Percentiles rank a stretch among this genome's conserved stretches.
These are phyloP conservation scores for Altica lythri DNA, from an alignment of 2,888 invertebrate genomes.

Conservation along the genomic window DNA sequence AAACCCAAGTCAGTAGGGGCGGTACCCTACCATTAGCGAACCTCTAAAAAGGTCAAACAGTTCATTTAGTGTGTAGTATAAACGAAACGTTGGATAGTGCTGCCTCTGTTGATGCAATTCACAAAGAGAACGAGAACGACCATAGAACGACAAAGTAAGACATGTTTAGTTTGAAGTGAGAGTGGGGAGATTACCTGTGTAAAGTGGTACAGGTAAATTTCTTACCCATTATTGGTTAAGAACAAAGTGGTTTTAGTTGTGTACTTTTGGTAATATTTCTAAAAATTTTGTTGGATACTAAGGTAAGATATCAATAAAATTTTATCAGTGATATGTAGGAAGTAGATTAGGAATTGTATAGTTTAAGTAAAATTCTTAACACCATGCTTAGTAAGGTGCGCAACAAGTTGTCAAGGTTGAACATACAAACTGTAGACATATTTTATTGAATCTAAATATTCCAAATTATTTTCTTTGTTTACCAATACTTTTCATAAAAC, in stretches of 20 bases:
- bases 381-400: slow-evolving; percentile 36
- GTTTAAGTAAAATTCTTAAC: slow-evolving; percentile 3
- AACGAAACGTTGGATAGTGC: slow-evolving; percentile 30
- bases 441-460: slow-evolving; percentile 11
- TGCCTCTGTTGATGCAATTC: slow-evolving; percentile 31
- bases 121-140: slow-evolving; percentile 21
- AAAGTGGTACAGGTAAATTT: slow-evolving; percentile 37
- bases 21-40: slow-evolving; percentile 21
- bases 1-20: slow-evolving; percentile 10
- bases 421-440: slow-evolving; percentile 17
- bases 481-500: too few relatives aligned
- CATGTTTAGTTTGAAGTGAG: too few relatives aligned
- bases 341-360: background rate
- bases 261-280: slow-evolving; percentile 25
- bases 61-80: slow-evolving; percentile 32
- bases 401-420: slow-evolving; percentile 42
- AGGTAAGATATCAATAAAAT: slow-evolving; percentile 29
- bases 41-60: slow-evolving; percentile 29
- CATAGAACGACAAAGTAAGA: too few relatives aligned
- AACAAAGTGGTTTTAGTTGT: slow-evolving; percentile 26
- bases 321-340: slow-evolving; percentile 2
- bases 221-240: slow-evolving; percentile 35
- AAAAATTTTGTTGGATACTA: slow-evolving; percentile 14
- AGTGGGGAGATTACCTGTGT: slow-evolving; percentile 31
- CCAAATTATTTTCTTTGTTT: too few relatives aligned